Percentiles rank a stretch among this genome's conserved stretches.
Evolutionary conservation across 2,113 vertebrate species (phyloP).

Genomic region (Gymnobelideus leadbeateri): DNA sequence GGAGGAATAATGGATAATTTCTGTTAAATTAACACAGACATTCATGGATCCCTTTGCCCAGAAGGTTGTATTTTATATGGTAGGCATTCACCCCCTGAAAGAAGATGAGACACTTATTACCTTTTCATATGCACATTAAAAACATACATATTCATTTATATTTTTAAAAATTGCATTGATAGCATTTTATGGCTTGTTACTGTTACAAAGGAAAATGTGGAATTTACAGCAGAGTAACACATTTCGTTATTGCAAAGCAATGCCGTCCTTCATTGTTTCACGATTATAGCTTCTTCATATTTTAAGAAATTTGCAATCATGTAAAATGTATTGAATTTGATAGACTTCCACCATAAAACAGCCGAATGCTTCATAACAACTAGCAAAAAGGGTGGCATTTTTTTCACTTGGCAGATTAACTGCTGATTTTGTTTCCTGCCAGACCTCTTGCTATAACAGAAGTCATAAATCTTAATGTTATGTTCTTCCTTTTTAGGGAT

Average conservation of each 20-base stretch:
- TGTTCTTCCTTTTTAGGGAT: constrained; percentile 64
- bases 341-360: constrained; percentile 79
- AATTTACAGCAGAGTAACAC: constrained; percentile 54
- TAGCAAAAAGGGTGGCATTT: constrained; percentile 76
- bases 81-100: constrained; percentile 63
- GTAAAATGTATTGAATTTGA: constrained; percentile 79
- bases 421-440: constrained; percentile 76
- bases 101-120: constrained; percentile 52
- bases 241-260: constrained; percentile 65
- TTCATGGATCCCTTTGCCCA: constrained; percentile 71
- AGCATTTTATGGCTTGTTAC: constrained; percentile 54
- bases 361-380: constrained; percentile 74
- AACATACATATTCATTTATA: constrained; percentile 58
- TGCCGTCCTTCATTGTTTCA: constrained; percentile 56
- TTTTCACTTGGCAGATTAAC: constrained; percentile 82
- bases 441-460: constrained; percentile 68
- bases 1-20: constrained; percentile 60
- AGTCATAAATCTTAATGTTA: constrained; percentile 68
- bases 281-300: constrained; percentile 61
- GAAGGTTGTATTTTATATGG: constrained; percentile 64
- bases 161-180: constrained; percentile 24
- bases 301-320: constrained; percentile 79
- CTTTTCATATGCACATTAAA: constrained; percentile 66
- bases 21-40: constrained; percentile 73
- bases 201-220: constrained; percentile 73